Evolutionary conservation across 2,797 vertebrate species (phyloP), one percentile per base, ranked within the genome.

Genomic region (Spea hammondii): DNA sequence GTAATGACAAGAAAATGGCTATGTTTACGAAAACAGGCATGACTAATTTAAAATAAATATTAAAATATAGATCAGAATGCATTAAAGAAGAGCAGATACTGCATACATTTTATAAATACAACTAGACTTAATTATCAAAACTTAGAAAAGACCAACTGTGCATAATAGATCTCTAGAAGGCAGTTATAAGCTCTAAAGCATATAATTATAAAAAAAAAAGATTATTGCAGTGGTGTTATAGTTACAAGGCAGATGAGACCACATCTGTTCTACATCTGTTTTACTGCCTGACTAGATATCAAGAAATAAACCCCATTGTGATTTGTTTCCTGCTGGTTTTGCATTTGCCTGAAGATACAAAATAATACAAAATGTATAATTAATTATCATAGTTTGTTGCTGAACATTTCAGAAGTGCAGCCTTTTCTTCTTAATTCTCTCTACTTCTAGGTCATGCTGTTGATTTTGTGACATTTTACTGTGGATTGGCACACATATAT

Each of bases 211-310:
- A 65, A 65, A 65, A 1, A 32, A 32, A 79, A 79, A 68, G 70
- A 70, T 73, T 73, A 73, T 73, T 73, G 64, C 70, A 11, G 73
- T 68, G 60, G 53, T 49, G 9, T 51, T 79, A 17, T 65, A 79
- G 67, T 79, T 73, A 73, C 77, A 72, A 78, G 69, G 70, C 77
- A 79, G 70, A 79, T 60, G 64, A 79, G 77, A 72, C 70, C 69
- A 79, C 77, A 79, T 79, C 77, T 79, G 77, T 51, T 79, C 51
- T 60, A 64, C 62, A 73, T 79, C 70, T 73, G 70, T 48, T 53
- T 65, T 73, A 67, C 70, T 73, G 54, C 32, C 70, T 66, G 69
- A 72, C 50, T 72, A 64, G 77, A 73, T 73, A 68, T 54, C 51
- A 60, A 68, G 70, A 54, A 60, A 65, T 78, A 78, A 78, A 67